A percentile compares a stretch with the other conserved stretches of the same genome.
Conservation (phyloP, 2,888 invertebrate species). For the Plebejus argus region DNA sequence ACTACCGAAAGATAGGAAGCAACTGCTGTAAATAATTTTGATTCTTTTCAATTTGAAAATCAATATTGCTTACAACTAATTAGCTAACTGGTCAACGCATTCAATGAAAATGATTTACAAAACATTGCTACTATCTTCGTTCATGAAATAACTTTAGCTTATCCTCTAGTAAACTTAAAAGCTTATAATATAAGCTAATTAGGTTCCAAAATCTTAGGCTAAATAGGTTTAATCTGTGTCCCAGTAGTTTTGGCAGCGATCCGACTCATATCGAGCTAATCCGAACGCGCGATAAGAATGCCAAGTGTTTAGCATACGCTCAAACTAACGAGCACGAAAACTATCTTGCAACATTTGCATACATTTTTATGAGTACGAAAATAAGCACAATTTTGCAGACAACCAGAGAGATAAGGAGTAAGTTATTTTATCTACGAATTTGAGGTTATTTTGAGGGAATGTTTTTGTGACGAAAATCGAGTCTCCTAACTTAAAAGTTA, state of each 20-base stretch:
- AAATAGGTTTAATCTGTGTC: conserved; percentile 27
- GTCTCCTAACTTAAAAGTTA: too few species aligned
- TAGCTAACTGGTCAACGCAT: too few species aligned
- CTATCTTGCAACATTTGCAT: conserved; percentile 29
- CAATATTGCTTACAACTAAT: too few species aligned
- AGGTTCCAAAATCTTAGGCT: conserved; percentile 27
- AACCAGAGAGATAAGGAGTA: neutral
- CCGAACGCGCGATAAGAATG: conserved; percentile 34
- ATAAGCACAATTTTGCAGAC: conserved; percentile 14
- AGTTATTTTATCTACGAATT: neutral
- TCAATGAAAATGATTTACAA: too few species aligned
- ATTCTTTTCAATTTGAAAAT: too few species aligned
- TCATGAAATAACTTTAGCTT: neutral
- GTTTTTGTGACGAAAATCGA: too few species aligned
- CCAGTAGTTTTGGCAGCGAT: conserved; percentile 39
- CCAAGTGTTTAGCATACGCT: conserved; percentile 34
- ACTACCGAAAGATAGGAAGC: neutral
- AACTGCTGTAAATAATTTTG: too few species aligned
- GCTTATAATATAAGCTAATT: conserved; percentile 31
- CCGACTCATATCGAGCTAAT: conserved; percentile 34
- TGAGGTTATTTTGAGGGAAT: neutral
- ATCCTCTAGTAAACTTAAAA: neutral
- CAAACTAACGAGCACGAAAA: conserved; percentile 23
- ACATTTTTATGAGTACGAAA: conserved; percentile 8
- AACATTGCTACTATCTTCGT: neutral